These are phyloP conservation scores for Oplegnathus fasciatus DNA, from an alignment of 2,113 vertebrate species.

Conservation along the genomic window DNA sequence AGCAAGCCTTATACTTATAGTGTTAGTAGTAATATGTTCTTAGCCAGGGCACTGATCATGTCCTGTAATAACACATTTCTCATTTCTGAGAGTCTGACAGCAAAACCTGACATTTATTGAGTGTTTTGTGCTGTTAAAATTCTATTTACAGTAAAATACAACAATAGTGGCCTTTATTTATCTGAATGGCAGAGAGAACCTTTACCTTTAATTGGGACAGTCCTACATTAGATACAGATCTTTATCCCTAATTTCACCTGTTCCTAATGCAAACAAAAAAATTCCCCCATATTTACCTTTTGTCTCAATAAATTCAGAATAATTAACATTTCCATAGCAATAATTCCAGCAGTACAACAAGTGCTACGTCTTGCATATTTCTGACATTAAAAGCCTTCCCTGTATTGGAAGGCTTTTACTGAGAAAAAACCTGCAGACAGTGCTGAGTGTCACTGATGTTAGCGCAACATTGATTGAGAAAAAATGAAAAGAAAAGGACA, in stretches of 20 bases:
- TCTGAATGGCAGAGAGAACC: background rate
- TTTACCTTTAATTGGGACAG: background rate
- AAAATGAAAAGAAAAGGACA: background rate
- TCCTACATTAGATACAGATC: background rate
- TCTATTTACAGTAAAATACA: background rate
- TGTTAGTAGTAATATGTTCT: no score
- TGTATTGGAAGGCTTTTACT: no score
- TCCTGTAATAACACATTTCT: background rate
- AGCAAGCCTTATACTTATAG: no score
- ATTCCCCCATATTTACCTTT: background rate
- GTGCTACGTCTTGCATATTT: background rate
- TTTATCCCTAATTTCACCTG: no score
- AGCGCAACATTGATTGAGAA: background rate
- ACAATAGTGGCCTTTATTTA: background rate
- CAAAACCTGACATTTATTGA: no score
- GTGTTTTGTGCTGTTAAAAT: background rate
- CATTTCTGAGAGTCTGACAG: background rate
- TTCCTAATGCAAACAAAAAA: no score
- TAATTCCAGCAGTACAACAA: background rate
- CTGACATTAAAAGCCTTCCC: background rate
- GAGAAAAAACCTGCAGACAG: background rate
- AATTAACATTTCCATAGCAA: background rate
- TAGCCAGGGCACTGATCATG: no score
- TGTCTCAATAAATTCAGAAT: background rate
- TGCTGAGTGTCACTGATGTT: background rate